Evolutionary conservation across 2,888 invertebrate genomes (phyloP), one percentile per base, ranked within the genome.

Genomic region (Sthenelais limicola): DNA sequence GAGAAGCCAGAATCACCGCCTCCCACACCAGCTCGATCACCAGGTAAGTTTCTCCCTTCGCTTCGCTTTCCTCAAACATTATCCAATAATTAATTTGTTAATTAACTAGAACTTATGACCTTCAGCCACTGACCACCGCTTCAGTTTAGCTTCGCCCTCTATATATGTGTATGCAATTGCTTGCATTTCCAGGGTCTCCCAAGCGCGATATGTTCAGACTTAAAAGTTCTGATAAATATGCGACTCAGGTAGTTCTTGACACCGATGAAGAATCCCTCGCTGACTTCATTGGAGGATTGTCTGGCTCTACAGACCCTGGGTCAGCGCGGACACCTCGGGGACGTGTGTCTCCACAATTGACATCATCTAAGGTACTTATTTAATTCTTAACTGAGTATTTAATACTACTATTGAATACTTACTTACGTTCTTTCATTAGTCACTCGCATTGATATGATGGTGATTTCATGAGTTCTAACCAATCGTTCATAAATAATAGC

Each of bases 231-330:
- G 73, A 69, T 18, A 67, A 52, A 26, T 68, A 68, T 47, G 51
- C 71, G 26, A 73, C 75, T 9, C 56, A 73, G 21, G 68, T 73
- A 1, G 26, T 52, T 4, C 38, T 76, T n/a, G 76, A 75, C 69
- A 76, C 71, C n/a, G 76, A 76, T 21, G 76, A 76, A 33, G 76
- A 76, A 30, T 76, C 76, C 3, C 51, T 76, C 58, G 74, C 74
- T 24, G 76, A 72, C 26, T 76, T 68, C 48, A 75, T 76, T 21
- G 71, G 58, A n/a, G 73, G 69, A 18, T 52, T 76, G 24, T 69
- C 72, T 24, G 52, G 71, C 33, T 48, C 58, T 35, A 73, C 67
- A 4, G 67, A 66, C 26, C 32, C 33, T 5, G 62, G 62, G 3
- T 62, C 62, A n/a, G 62, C 62, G 15, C 35, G 62, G 1, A 58